Conservation (phyloP, 2,113 vertebrate species). For the Alectura lathami region DNA sequence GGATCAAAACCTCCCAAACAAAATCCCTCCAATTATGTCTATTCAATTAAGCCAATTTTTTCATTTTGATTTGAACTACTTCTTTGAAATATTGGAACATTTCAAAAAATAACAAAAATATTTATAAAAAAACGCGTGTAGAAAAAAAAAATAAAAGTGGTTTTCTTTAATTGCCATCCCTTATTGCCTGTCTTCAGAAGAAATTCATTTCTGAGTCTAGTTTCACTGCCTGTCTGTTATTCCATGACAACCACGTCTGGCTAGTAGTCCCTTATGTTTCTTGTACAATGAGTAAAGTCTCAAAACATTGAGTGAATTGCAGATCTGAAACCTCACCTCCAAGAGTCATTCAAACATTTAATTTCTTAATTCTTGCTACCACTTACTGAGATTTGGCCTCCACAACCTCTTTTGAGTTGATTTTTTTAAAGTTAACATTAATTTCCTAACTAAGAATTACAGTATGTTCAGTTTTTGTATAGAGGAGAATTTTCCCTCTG, state of each 20-base stretch:
- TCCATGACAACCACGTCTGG: not conserved
- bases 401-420: not conserved
- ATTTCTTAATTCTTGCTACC: not conserved
- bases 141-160: not conserved
- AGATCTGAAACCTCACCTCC: not conserved
- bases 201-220: not conserved
- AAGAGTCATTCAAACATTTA: not conserved
- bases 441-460: not conserved
- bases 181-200: not conserved
- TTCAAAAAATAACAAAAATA: not conserved
- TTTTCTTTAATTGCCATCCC: not conserved
- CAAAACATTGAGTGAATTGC: not conserved
- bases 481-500: not conserved
- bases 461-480: not conserved
- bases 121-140: not conserved
- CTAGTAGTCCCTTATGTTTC: not conserved
- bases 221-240: not conserved
- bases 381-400: not conserved
- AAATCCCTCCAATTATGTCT: not conserved
- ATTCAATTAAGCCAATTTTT: not conserved
- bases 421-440: not conserved
- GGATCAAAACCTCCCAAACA: not conserved
- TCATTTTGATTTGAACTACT: not conserved
- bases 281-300: not conserved
- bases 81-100: not conserved